Evolutionary conservation across 2,797 vertebrate species (phyloP).

Genomic region (Coregonus ussuriensis): DNA sequence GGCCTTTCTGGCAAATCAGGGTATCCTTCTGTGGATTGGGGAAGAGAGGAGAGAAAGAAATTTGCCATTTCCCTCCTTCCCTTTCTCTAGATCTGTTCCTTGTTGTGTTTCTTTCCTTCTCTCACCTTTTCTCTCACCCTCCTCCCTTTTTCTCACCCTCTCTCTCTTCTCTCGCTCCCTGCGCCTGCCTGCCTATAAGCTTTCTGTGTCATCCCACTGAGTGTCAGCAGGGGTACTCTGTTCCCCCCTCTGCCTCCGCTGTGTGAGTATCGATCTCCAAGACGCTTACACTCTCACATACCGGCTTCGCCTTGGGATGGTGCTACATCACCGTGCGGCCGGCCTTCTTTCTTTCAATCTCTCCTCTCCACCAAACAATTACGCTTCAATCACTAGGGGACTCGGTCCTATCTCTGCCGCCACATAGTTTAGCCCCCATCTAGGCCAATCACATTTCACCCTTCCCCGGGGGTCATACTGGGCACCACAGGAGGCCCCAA

Average conservation of each 20-base stretch:
- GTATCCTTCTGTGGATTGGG: constrained; percentile 55
- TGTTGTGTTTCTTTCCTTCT: too few species aligned
- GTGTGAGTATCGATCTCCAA: constrained; percentile 56
- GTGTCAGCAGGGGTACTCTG: constrained; percentile 55
- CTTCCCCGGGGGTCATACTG: constrained; percentile 11
- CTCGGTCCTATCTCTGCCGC: neutral
- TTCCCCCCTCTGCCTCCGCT: constrained; percentile 54
- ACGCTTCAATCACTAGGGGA: neutral
- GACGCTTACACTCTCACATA: constrained; percentile 36
- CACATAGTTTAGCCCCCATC: constrained; percentile 6
- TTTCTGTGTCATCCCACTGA: constrained; percentile 66
- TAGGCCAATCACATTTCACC: constrained; percentile 42
- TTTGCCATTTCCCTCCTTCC: neutral
- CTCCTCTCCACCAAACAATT: neutral
- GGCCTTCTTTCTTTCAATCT: neutral
- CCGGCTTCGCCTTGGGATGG: neutral
- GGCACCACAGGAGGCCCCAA: neutral
- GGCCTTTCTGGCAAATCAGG: constrained; percentile 52
- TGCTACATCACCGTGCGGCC: neutral
- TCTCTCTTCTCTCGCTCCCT: constrained; percentile 25
- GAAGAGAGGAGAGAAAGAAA: neutral
- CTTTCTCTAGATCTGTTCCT: constrained; percentile 1
- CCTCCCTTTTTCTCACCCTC: constrained; percentile 18
- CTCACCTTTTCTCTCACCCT: neutral
- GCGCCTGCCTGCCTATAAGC: constrained; percentile 66